Conservation (phyloP, 2,113 vertebrate species). For the Galeopterus variegatus region DNA sequence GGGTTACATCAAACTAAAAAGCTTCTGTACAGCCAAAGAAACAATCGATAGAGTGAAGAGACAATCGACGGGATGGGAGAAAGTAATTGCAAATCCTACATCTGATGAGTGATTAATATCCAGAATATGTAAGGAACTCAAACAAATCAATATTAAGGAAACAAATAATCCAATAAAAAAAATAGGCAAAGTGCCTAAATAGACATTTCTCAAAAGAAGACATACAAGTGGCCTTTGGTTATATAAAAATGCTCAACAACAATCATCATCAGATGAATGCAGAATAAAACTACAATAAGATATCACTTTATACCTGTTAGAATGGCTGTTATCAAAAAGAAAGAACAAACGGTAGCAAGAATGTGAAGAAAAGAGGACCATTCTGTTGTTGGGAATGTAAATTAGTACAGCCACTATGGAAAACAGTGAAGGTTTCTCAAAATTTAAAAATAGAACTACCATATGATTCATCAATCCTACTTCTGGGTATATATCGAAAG, state of each 20-base stretch:
- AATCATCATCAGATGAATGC: neutral
- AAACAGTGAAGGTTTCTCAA: neutral
- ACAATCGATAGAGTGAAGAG: neutral
- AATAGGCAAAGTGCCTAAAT: neutral
- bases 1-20: neutral
- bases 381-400: neutral
- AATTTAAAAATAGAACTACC: neutral
- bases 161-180: neutral
- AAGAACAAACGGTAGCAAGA: neutral
- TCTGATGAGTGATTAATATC: neutral
- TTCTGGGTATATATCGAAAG: neutral
- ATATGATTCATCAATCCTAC: neutral
- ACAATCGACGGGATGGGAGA: neutral
- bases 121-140: neutral
- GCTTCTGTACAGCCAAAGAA: neutral
- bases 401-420: neutral
- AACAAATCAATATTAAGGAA: neutral
- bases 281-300: neutral
- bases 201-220: neutral
- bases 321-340: neutral
- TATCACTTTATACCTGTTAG: neutral
- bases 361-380: neutral
- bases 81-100: neutral
- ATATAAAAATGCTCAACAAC: neutral
- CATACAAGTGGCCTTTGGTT: neutral